A percentile compares a stretch with the other conserved stretches of the same genome.
These are phyloP conservation scores for Anastrepha obliqua DNA, from an alignment of 1,140 invertebrate genomes.

Conservation along the genomic window DNA sequence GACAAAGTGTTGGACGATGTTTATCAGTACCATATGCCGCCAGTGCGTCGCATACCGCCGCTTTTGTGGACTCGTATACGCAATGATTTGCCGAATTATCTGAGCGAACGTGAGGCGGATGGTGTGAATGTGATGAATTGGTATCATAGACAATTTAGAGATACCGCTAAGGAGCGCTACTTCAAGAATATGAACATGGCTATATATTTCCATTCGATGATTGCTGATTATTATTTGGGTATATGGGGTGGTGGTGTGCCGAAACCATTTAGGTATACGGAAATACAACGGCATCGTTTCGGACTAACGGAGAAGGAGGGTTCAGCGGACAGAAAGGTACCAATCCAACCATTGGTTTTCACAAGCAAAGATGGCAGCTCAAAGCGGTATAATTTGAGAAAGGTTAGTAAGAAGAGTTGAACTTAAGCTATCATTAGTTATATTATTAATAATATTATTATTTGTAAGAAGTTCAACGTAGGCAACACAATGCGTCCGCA, in stretches of 20 bases:
- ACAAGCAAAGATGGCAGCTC: constrained; percentile 90
- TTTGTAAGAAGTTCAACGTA: too few species aligned
- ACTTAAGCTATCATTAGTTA: neutral
- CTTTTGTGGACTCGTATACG: constrained; percentile 96
- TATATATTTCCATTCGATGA: constrained; percentile 96
- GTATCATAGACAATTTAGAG: constrained; percentile 97
- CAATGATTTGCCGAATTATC: constrained; percentile 95
- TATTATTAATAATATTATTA: too few species aligned
- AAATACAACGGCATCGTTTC: constrained; percentile 94
- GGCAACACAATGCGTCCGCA: too few species aligned
- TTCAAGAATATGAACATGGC: constrained; percentile 98
- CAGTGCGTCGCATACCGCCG: constrained; percentile 94
- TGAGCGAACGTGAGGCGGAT: constrained; percentile 96
- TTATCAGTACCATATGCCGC: constrained; percentile 98
- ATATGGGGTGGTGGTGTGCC: constrained; percentile 95
- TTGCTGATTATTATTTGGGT: constrained; percentile 97
- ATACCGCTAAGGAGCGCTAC: constrained; percentile 94
- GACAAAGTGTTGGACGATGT: constrained; percentile 97
- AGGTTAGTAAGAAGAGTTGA: constrained; percentile 76
- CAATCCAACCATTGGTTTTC: constrained; percentile 95
- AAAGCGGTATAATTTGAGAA: constrained; percentile 90
- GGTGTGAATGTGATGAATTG: constrained; percentile 98
- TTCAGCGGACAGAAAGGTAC: constrained; percentile 95
- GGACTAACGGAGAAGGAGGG: constrained; percentile 93
- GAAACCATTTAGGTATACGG: constrained; percentile 97